Evolutionary conservation across 2,888 invertebrate genomes (phyloP), one percentile per base, ranked within the genome.

Genomic region (Synanthedon vespiformis): DNA sequence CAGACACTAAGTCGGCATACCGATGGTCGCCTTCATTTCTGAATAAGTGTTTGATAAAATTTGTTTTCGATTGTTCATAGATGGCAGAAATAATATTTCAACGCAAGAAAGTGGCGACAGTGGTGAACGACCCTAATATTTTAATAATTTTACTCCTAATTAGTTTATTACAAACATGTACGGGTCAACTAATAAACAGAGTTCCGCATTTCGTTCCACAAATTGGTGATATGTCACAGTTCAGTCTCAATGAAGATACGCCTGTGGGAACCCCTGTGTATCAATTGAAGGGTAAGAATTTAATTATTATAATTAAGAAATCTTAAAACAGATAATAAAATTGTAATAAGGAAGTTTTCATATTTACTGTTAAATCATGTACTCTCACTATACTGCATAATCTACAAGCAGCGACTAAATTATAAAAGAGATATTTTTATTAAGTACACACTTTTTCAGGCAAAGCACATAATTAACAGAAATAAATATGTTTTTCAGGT

Each of bases 241-340:
- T 95, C 67, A 90, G 91, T 54, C 74, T 95, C 11, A 88, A 91
- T 10, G 95, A 94, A 73, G 90, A 93, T 61, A 93, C 94, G 1
- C 89, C 89, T 41, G 91, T 93, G 11, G 94, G 94, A 40, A 92
- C 92, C 54, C 92, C 93, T 0, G 92, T 94, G 1, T 94, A 94
- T 77, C 92, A 92, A 61, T 86, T 93, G 44, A 91, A 90, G 88
- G 93, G 93, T 88, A 84, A 44, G 44, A 1, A 5, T 34, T 34
- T 34, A n/a, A n/a, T n/a, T n/a, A n/a, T n/a, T n/a, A n/a, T 34
- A 0, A 6, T 34, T 34, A 34, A 2, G 34, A 34, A 34, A 34
- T 27, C 27, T 27, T 27, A 5, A 27, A 27, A 27, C 1, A 6
- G 1, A 27, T 27, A 1, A 5, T 4, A 27, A 27, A 6, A 27